phyloP scores from a whole-genome alignment of 1,140 invertebrate species.

The Stegodyphus mimosarum region DNA sequence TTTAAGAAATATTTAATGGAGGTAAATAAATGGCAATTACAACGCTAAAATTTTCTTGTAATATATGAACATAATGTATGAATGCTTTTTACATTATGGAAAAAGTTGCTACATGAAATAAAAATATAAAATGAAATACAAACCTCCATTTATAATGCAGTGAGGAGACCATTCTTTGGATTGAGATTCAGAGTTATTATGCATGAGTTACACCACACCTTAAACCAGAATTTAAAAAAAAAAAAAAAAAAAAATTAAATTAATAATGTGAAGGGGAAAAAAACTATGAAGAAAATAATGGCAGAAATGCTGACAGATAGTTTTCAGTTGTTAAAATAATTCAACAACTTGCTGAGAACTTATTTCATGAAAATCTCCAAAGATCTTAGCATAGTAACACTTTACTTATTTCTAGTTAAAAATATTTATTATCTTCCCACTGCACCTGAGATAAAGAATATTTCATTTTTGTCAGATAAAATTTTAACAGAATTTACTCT shows the following conservation, averaged over 20 bases:
- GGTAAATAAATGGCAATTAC: neutral
- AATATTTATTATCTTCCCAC: too few relatives aligned
- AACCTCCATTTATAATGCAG: slow-evolving; percentile 22
- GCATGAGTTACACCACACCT: neutral
- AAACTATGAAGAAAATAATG: neutral
- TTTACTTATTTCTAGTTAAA: too few relatives aligned
- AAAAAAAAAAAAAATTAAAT: neutral
- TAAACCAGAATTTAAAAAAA: neutral
- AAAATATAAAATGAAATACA: neutral
- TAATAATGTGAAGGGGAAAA: neutral
- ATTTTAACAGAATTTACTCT: too few relatives aligned
- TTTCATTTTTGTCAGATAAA: too few relatives aligned
- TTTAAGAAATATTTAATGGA: neutral
- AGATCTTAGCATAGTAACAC: too few relatives aligned
- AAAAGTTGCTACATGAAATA: neutral
- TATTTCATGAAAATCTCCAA: neutral
- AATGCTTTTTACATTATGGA: neutral
- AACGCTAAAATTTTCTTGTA: neutral
- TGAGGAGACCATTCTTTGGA: slow-evolving; percentile 40
- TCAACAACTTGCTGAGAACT: neutral
- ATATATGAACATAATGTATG: neutral
- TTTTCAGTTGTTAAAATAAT: neutral
- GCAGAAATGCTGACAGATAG: neutral
- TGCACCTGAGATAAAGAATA: too few relatives aligned
- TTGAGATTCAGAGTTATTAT: neutral